Percentiles rank a stretch among this genome's conserved stretches.
Conservation (phyloP, 2,888 invertebrate genomes). For the Eupithecia centaureata region DNA sequence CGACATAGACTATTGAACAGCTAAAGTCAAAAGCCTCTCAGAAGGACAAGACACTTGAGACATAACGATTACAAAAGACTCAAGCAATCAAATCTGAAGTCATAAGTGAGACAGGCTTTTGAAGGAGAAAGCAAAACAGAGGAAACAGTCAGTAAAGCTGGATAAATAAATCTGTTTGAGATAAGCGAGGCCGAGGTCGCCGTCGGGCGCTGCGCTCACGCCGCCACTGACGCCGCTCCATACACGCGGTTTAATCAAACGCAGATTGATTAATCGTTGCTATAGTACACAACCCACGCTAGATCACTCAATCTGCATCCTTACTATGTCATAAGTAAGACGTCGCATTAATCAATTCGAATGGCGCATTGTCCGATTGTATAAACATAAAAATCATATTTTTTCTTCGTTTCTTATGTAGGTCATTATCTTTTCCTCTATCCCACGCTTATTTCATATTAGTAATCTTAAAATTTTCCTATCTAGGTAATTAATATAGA, state of each 20-base stretch:
- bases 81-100: background rate
- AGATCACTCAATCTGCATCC: constrained; percentile 2
- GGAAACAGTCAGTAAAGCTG: constrained; percentile 47
- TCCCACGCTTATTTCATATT: background rate
- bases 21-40: background rate
- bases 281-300: constrained; percentile 23
- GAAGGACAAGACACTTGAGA: background rate
- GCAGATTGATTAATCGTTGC: constrained; percentile 48
- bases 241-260: constrained; percentile 33
- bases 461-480: too few relatives aligned
- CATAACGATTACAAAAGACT: background rate
- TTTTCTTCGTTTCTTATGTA: background rate
- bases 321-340: constrained; percentile 3
- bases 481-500: background rate
- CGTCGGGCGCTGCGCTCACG: constrained; percentile 44
- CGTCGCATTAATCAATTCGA: background rate
- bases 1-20: background rate
- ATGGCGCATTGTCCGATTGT: background rate
- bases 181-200: constrained; percentile 70
- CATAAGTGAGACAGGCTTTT: constrained; percentile 42
- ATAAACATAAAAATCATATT: background rate
- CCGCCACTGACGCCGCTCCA: constrained; percentile 45
- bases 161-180: constrained; percentile 61
- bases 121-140: constrained; percentile 12
- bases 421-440: background rate